A percentile compares a stretch with the other conserved stretches of the same genome.
Conservation (phyloP, 1,140 invertebrate genomes). For the Potamilus streckersoni region DNA sequence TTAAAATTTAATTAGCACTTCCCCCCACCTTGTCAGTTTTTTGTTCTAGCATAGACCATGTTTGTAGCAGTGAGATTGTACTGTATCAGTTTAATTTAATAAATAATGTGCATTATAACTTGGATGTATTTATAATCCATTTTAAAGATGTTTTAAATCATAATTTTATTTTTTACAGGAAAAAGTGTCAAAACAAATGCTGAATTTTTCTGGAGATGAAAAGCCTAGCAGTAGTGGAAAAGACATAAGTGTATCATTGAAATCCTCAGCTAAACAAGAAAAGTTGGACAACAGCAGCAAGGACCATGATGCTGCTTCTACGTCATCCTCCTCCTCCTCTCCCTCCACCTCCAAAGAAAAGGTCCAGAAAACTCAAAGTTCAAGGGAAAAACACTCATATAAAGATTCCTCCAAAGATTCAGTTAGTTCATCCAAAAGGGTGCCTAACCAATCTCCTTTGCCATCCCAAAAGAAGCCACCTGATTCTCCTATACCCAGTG, state of each 20-base stretch:
- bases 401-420: conserved; percentile 19
- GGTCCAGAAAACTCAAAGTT: background rate
- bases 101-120: too few relatives aligned
- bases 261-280: background rate
- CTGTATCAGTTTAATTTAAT: too few relatives aligned
- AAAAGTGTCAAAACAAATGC: conserved; percentile 4
- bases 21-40: too few relatives aligned
- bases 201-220: conserved; percentile 8
- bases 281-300: background rate
- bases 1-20: too few relatives aligned
- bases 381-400: conserved; percentile 16
- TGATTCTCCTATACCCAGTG: conserved; percentile 17
- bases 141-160: too few relatives aligned
- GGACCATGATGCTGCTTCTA: conserved; percentile 1
- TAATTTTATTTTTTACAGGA: conserved; percentile 12
- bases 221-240: conserved; percentile 11
- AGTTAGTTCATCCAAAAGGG: conserved; percentile 6
- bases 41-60: too few relatives aligned
- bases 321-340: background rate
- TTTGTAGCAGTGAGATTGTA: too few relatives aligned
- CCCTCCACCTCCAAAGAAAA: background rate
- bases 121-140: too few relatives aligned
- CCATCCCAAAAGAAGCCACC: conserved; percentile 21
- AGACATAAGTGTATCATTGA: background rate
- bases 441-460: background rate